Percentiles rank a stretch among this genome's conserved stretches.
Evolutionary conservation across 2,797 vertebrate genomes (phyloP).

Genomic region (Malacoraja senta): DNA sequence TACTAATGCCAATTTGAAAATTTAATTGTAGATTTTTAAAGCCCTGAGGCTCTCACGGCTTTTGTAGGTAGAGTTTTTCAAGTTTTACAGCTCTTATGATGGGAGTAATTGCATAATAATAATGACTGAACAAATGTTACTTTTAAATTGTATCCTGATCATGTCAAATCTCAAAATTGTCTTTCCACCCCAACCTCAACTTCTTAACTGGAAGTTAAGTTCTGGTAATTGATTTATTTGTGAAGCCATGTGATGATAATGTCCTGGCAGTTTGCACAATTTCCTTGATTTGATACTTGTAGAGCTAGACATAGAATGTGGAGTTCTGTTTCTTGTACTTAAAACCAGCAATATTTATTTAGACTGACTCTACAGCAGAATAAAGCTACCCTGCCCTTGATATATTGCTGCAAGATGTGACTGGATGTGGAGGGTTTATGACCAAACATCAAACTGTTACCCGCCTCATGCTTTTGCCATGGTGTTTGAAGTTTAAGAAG

Average conservation of each 20-base stretch:
- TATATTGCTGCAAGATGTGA: neutral
- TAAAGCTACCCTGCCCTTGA: neutral
- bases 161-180: constrained; percentile 30
- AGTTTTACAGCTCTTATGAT: constrained; percentile 35
- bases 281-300: neutral
- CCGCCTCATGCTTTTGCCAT: neutral
- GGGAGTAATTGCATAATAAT: constrained; percentile 28
- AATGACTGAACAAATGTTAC: constrained; percentile 30
- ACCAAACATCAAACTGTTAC: neutral
- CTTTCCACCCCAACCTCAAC: neutral
- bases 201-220: neutral
- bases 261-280: neutral
- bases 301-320: neutral
- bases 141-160: constrained; percentile 32
- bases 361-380: neutral
- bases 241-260: neutral
- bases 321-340: neutral
- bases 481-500: neutral
- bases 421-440: neutral
- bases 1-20: constrained; percentile 38
- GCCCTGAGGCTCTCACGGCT: constrained; percentile 8
- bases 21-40: constrained; percentile 37
- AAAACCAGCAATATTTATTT: neutral
- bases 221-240: constrained; percentile 22
- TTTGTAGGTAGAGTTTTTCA: constrained; percentile 38